Percentiles rank a stretch among this genome's conserved stretches.
Evolutionary conservation across 2,113 vertebrate species (phyloP).

Genomic region (Phaetusa simplex): DNA sequence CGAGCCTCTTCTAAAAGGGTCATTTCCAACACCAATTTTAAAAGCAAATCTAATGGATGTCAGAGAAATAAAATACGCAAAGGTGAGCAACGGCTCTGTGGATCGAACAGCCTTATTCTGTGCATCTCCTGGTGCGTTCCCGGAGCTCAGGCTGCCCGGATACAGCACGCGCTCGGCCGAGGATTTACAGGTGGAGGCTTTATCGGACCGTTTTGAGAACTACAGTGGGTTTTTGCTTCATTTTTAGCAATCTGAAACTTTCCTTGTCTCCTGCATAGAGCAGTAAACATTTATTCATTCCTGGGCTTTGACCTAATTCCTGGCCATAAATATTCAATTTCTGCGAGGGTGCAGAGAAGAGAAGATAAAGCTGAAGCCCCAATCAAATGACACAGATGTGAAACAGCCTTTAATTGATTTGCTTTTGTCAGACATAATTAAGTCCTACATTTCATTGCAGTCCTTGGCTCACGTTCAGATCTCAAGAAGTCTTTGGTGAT

Average conservation of each 20-base stretch:
- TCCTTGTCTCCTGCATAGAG: neutral
- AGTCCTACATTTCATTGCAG: constrained; percentile 33
- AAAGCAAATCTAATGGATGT: neutral
- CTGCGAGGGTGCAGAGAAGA: neutral
- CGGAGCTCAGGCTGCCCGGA: neutral
- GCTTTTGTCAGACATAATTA: constrained; percentile 57
- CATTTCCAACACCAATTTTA: neutral
- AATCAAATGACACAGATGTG: constrained; percentile 28
- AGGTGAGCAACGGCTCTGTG: neutral
- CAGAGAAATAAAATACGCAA: neutral
- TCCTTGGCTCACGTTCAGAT: constrained; percentile 18
- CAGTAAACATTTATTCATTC: neutral
- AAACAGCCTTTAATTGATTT: constrained; percentile 49
- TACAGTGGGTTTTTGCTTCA: neutral
- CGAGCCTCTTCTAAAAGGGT: neutral
- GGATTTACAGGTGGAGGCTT: neutral
- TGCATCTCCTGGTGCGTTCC: neutral
- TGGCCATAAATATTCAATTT: constrained; percentile 33
- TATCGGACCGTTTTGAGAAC: neutral
- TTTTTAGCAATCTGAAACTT: neutral
- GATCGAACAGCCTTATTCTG: rapidly evolving
- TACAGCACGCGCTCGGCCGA: rapidly evolving
- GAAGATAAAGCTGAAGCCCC: neutral
- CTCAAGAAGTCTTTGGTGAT: constrained; percentile 15
- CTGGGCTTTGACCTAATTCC: constrained; percentile 18